Evolutionary conservation across 2,888 invertebrate genomes (phyloP).

Genomic region (Cistogaster globosa): DNA sequence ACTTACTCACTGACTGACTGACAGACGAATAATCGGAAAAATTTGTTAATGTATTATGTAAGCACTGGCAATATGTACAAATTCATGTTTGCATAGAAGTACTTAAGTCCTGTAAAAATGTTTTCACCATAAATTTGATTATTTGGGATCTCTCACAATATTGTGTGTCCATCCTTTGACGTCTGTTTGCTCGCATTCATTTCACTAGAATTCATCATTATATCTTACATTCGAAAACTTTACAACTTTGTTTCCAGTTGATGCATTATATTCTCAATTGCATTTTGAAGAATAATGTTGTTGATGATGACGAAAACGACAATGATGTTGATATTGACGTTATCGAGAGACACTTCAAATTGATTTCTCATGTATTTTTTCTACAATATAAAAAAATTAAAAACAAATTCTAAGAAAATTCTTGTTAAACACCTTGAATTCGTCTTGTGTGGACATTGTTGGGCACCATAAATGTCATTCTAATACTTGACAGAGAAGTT

Average conservation of each 20-base stretch:
- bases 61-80: background rate
- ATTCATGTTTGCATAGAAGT: slow-evolving; percentile 20
- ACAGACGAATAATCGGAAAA: slow-evolving; percentile 37
- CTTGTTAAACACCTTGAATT: slow-evolving; percentile 57
- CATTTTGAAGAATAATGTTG: slow-evolving; percentile 74
- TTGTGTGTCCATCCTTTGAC: slow-evolving; percentile 20
- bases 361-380: slow-evolving; percentile 72
- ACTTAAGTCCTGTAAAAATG: slow-evolving; percentile 53
- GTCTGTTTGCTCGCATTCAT: slow-evolving; percentile 70
- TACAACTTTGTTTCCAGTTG: slow-evolving; percentile 30
- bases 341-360: slow-evolving; percentile 79
- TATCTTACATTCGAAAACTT: slow-evolving; percentile 51
- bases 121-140: slow-evolving; percentile 55
- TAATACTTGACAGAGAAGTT: slow-evolving; percentile 63
- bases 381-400: slow-evolving; percentile 35
- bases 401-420: slow-evolving; percentile 16
- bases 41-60: slow-evolving; percentile 44
- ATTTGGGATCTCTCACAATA: slow-evolving; percentile 30
- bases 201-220: slow-evolving; percentile 77
- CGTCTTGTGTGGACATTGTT: slow-evolving; percentile 62
- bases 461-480: slow-evolving; percentile 59
- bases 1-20: background rate
- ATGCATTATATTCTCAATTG: slow-evolving; percentile 67
- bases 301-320: slow-evolving; percentile 30
- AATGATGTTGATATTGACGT: slow-evolving; percentile 76